Base-by-base conservation (phyloP, 2,888 invertebrate species). In the Nowickia ferox region DNA sequence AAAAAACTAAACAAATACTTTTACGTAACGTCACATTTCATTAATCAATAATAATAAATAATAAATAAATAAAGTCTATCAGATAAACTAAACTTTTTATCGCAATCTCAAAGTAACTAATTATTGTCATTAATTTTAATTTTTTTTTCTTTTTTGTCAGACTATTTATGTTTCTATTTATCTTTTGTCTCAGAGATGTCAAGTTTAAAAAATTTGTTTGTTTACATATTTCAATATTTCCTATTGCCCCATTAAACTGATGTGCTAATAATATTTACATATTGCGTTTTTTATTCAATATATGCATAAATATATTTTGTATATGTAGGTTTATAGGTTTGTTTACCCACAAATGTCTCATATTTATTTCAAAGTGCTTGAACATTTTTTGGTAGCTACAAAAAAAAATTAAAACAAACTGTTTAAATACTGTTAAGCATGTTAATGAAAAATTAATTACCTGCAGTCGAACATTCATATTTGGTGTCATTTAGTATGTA, bases 81-180 rank as follows among this genome's bases (percentile, higher is more conserved):
- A 30, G 17, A 8, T 44, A 72, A 66, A 19, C 11, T 2, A 42
- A 61, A 10, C 9, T 13, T 40, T 55, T 59, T 55, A 40, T 46
- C 42, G 40, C 46, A 65, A 57, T 55, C 40, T 55, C 44, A 22
- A 68, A 72, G 38, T 71, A 75, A 30, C 46, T 79, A 66, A 85
- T 69, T 78, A 38, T 78, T 77, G 61, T 57, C 85, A 75, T 81
- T 85, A 57, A 78, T 44, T 19, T 38, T 1, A 46, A 63, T 51
- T 51, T 51, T 8, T 51, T 61, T 66, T 22, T 51, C 10, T 51
- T 61, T 66, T 22, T 74, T 78, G 63, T 44, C 69, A 77, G 48
- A n/a, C 46, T 74, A 65, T 22, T 15, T 72, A 46, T 84, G 65
- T 59, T 48, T 48, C 11, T 65, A 51, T 46, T 42, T 19, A 69